Evolutionary conservation across 1,140 invertebrate species (phyloP), one percentile per base, ranked within the genome.

Genomic region (Zaprionus capensis): DNA sequence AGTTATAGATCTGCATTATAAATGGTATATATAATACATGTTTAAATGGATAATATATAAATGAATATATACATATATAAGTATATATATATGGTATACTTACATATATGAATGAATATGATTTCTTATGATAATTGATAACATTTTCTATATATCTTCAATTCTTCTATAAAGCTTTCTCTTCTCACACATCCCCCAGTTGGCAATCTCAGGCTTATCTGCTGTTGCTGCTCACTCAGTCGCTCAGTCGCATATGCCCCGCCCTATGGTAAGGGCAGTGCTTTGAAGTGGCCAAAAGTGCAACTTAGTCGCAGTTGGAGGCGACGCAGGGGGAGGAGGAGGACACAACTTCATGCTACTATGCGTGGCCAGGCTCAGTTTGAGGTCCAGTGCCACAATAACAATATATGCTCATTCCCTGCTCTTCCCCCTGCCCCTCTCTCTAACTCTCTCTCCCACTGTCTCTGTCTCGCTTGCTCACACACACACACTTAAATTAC

Each of bases 221-320:
- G 9, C 31, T 11, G 9, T 34, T 34, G 31, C 31, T 34, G 9
- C 31, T 11, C 31, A 34, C 22, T 0, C 15, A 22, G 20, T 36
- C 63, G 65, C 22, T 0, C 15, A 41, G 20, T 36, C 63, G 65
- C 26, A 49, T 61, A 70, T 61, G 58, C 51, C 20, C 14, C 0
- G 17, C 12, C 7, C 14, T 34, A 7, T 9, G 20, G 36, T 14
- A 6, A 75, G 72, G 12, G 76, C 24, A 78, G 24, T 11, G 72
- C 80, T 73, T 70, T 87, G 87, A 83, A 87, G 83, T 87, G 84
- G 76, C 83, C 77, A 87, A 87, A 88, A 87, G 83, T 87, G 80
- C 82, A 84, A 78, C 74, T 62, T 70, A 68, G 73, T 73, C 67
- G 62, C 70, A 55, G 57, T 28, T 46, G 58, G 28, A 66, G 44